phyloP scores from a whole-genome alignment of 2,113 vertebrate genomes.

The Solenodon paradoxus region DNA sequence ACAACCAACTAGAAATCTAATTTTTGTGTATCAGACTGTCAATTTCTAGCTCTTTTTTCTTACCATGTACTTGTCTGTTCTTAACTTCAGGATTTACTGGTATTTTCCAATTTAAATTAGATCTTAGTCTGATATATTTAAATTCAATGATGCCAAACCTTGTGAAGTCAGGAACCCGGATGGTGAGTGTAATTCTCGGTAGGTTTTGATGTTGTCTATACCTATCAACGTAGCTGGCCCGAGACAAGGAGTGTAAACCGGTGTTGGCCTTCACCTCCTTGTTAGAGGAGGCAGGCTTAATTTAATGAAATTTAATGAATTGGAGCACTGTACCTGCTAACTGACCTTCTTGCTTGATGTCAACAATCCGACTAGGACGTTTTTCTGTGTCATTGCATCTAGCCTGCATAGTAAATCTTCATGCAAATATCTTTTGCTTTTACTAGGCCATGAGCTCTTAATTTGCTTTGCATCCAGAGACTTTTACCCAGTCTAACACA shows the following conservation, averaged over 20 bases:
- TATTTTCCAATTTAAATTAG: conserved; percentile 13
- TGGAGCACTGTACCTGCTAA: not conserved
- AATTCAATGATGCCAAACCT: not conserved
- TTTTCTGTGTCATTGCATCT: not conserved
- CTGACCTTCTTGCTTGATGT: not conserved
- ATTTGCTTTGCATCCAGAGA: not conserved
- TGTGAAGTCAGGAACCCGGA: not conserved
- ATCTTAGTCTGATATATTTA: not conserved
- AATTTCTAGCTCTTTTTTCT: conserved; percentile 22
- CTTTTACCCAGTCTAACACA: not conserved
- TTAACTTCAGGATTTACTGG: not conserved
- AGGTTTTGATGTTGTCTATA: not conserved
- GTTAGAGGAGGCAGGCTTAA: not conserved
- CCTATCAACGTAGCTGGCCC: not conserved
- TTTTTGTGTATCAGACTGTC: not conserved
- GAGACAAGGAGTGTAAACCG: not conserved
- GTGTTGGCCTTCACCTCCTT: not conserved
- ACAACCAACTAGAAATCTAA: not conserved
- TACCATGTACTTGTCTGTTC: not conserved
- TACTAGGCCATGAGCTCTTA: not conserved
- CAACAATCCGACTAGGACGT: not conserved
- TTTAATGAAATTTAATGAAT: not conserved
- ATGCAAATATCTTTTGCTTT: not conserved
- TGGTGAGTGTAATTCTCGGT: conserved; percentile 12
- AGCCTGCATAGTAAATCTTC: not conserved